Base-by-base conservation (phyloP, 2,113 vertebrate species). In the Rhea pennata region DNA sequence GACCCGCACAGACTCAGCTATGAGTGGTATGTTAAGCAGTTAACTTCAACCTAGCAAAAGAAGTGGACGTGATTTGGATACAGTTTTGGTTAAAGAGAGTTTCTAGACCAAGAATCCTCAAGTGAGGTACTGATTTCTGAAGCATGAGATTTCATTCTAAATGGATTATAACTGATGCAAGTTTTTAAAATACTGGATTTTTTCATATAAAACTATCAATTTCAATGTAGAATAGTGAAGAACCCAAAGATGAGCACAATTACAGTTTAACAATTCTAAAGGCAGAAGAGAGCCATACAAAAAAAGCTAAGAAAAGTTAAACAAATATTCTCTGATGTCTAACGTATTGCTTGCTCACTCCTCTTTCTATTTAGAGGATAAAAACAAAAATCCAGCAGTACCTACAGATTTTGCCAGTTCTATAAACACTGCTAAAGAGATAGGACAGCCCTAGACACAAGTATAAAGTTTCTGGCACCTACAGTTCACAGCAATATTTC, bases 21-120 rank as follows among this genome's bases (percentile, higher is more conserved):
- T 88, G 84, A 96, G 77, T 93, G 91, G 81, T 93, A 93, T 70
- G 91, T 92, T 96, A 87, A 94, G 94, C 86, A 58, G 31, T 58
- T 94, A 95, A 96, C 93, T 96, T 93, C 92, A 96, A 93, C 91
- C 86, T 87, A 78, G 73, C 66, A 93, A 84, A 96, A 89, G 86
- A 89, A 92, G 62, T 80, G 79, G 69, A 81, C 70, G 87, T 93
- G 95, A 94, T 89, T 96, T 95, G 94, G 40, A 53, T 64, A 79
- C 29, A 36, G 40, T 79, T 96, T 91, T 84, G 21, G 39, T 82
- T 75, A 87, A 88, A 95, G 79, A 78, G 16, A 44, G 61, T 13
- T 71, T 78, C 76, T 86, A 74, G 44, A 46, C 36, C 12, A 29
- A 39, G 51, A 33, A 40, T 87, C 88, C 77, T 24, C 40, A 80